Conservation (phyloP, 2,888 invertebrate genomes). For the Luffia ferchaultella region DNA sequence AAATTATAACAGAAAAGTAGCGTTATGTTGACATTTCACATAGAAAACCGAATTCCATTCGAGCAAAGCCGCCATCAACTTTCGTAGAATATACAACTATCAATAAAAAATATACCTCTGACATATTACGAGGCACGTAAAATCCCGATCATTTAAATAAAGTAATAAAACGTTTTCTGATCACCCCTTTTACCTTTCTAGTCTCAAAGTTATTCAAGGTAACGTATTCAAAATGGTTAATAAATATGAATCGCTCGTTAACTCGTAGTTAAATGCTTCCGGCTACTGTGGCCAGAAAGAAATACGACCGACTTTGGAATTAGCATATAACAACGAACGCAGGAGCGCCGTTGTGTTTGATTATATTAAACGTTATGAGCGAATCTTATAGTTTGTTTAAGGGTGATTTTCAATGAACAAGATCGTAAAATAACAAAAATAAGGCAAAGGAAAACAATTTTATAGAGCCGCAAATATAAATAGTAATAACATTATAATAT, state of each 20-base stretch:
- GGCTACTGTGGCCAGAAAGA: slow-evolving; percentile 38
- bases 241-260: slow-evolving; percentile 56
- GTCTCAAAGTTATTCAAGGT: slow-evolving; percentile 2
- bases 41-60: too few relatives aligned
- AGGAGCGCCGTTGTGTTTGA: not conserved
- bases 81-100: too few relatives aligned
- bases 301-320: not conserved
- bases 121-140: too few relatives aligned
- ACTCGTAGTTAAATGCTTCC: slow-evolving; percentile 51
- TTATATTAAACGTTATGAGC: too few relatives aligned
- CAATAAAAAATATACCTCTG: too few relatives aligned
- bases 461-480: not conserved
- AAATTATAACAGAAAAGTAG: too few relatives aligned
- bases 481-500: not conserved
- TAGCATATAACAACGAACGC: not conserved
- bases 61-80: too few relatives aligned
- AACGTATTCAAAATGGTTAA: slow-evolving; percentile 19
- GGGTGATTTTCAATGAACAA: not conserved
- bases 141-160: not conserved
- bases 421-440: too few relatives aligned
- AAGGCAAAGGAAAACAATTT: too few relatives aligned
- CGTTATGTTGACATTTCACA: too few relatives aligned
- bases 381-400: not conserved
- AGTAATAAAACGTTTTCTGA: slow-evolving; percentile 12
- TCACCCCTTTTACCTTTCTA: slow-evolving; percentile 2